Evolutionary conservation across 2,113 vertebrate species (phyloP), one percentile per base, ranked within the genome.

Genomic region (Thunnus maccoyii): DNA sequence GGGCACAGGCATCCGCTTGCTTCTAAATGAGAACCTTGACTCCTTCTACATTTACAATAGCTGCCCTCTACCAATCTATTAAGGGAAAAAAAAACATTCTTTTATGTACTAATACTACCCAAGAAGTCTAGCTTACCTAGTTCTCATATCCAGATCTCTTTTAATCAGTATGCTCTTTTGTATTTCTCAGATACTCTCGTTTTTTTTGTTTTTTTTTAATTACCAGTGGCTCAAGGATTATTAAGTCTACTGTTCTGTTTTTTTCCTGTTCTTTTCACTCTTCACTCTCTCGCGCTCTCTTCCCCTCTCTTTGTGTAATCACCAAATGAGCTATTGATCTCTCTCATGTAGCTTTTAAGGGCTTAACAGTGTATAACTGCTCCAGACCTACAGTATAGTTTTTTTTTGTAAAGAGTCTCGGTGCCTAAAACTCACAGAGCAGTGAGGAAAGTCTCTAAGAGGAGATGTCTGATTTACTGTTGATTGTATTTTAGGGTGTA

Each of bases 401-500:
- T 48, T 88, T 88, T 60, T 88, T 60, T 73, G 27, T 76, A 52
- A 60, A 61, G 64, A 61, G 66, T 56, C 60, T 55, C 5, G 6
- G 25, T 83, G 72, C 63, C 64, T 65, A 44, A 65, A 87, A 86
- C 54, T 71, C 36, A 64, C 50, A 66, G 63, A n/a, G 36, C 30
- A 68, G 14, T 8, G 54, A 25, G 25, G n/a, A 70, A 30, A 20
- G 52, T 36, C 22, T 44, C 58, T 58, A n/a, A 66, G 71, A 76
- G 62, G 30, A 55, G 25, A 70, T 63, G 78, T 66, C 62, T 68
- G 60, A 76, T 80, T 92, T 66, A 76, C 57, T 72, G 52, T 67
- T 55, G 57, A 18, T 80, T 94, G 57, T 93, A 32, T 93, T 92
- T 88, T 86, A 99, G 98, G 97, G 97, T 60, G 69, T 90, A 27